A percentile compares a stretch with the other conserved stretches of the same genome.
phyloP scores from a whole-genome alignment of 2,113 vertebrate genomes.

The Eubucco bourcierii region DNA sequence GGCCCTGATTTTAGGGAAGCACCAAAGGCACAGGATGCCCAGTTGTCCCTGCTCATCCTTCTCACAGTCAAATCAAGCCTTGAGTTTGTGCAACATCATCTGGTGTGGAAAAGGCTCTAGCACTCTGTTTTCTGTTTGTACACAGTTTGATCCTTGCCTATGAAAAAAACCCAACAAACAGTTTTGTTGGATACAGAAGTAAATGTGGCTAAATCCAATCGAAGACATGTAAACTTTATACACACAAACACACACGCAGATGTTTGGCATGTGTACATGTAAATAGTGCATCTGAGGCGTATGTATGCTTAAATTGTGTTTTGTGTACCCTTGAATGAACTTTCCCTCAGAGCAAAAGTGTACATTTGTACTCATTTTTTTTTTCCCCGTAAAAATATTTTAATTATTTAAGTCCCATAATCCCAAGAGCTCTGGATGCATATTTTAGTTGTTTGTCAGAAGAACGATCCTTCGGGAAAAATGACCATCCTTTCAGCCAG shows the following conservation, averaged over 20 bases:
- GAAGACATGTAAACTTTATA: not conserved
- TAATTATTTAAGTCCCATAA: conserved; percentile 57
- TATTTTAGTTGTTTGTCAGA: conserved; percentile 60
- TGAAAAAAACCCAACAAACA: not conserved
- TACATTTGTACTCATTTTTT: conserved; percentile 4
- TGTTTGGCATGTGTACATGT: not conserved
- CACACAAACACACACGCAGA: not conserved
- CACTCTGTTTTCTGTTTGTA: not conserved
- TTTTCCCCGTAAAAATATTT: conserved; percentile 47
- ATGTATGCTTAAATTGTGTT: not conserved
- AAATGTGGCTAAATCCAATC: not conserved
- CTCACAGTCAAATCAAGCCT: not conserved
- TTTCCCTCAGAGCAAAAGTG: not conserved
- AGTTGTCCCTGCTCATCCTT: not conserved
- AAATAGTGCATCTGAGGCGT: not conserved
- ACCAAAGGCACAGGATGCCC: not conserved
- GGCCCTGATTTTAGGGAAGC: not conserved
- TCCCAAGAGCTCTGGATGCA: conserved; percentile 46
- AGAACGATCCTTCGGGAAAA: conserved; percentile 3
- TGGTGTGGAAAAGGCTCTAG: not conserved
- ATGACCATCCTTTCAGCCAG: not conserved
- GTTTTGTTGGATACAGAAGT: not conserved
- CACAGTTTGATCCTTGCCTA: not conserved
- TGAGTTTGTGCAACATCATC: not conserved
- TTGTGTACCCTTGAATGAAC: conserved; percentile 16